phyloP scores from a whole-genome alignment of 2,888 invertebrate genomes.

The Brassicogethes aeneus region DNA sequence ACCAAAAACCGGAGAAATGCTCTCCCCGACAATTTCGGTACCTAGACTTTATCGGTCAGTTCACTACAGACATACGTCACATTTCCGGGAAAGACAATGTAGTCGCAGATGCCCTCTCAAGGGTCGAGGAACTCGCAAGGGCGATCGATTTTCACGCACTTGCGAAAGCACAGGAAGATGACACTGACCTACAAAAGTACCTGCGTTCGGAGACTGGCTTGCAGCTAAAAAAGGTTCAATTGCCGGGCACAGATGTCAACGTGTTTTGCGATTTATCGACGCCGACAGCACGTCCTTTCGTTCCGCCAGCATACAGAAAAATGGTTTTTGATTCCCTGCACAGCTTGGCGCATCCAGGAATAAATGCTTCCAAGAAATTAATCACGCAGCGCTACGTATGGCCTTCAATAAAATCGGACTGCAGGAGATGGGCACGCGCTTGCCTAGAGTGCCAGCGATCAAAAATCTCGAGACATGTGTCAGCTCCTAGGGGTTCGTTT shows the following conservation, averaged over 20 bases:
- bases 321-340: background rate
- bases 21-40: conserved; percentile 31
- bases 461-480: background rate
- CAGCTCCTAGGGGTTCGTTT: conserved; percentile 7
- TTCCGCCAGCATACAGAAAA: background rate
- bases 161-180: conserved; percentile 6
- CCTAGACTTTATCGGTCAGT: conserved; percentile 26
- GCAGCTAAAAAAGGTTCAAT: background rate
- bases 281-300: background rate
- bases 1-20: conserved; percentile 21
- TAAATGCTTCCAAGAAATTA: background rate
- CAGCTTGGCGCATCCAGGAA: background rate
- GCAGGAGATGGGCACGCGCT: background rate
- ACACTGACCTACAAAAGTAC: conserved; percentile 1
- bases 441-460: background rate
- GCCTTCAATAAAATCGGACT: background rate
- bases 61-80: conserved; percentile 30
- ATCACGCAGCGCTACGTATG: background rate
- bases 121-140: conserved; percentile 5
- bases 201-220: background rate
- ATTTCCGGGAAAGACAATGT: conserved; percentile 29
- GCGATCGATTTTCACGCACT: conserved; percentile 3
- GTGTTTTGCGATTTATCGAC: background rate
- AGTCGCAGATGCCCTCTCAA: conserved; percentile 30
- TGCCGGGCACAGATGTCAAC: background rate